phyloP scores from a whole-genome alignment of 2,797 vertebrate species.

The Coregonus suidteri region DNA sequence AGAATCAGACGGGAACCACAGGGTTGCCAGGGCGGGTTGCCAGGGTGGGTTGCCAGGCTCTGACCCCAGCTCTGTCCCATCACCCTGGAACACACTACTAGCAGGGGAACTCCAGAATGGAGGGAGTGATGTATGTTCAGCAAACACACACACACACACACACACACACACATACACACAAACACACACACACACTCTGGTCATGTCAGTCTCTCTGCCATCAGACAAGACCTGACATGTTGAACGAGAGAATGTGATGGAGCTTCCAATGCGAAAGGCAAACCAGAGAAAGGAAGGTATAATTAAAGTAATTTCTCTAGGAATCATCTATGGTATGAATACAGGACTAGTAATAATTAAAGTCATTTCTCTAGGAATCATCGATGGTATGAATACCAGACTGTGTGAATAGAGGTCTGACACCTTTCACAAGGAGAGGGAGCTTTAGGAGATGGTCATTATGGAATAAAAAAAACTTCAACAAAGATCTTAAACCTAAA shows the following conservation, averaged over 20 bases:
- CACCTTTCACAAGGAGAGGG: neutral
- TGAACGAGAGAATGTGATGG: conserved; percentile 10
- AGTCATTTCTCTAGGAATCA: neutral
- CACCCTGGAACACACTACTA: conserved; percentile 37
- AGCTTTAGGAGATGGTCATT: neutral
- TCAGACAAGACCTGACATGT: conserved; percentile 25
- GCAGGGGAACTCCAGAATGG: conserved; percentile 15
- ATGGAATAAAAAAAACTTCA: neutral
- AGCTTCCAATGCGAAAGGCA: neutral
- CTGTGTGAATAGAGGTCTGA: neutral
- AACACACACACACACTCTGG: neutral
- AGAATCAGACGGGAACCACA: conserved; percentile 27
- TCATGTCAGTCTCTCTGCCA: neutral
- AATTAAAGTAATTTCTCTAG: neutral
- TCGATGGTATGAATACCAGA: neutral
- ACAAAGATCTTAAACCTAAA: no score
- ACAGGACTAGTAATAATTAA: neutral
- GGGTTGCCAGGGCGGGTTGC: conserved; percentile 1
- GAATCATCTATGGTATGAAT: neutral
- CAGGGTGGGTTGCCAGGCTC: conserved; percentile 19
- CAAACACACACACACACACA: neutral
- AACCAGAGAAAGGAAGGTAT: conserved; percentile 5
- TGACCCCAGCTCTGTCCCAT: conserved; percentile 64
- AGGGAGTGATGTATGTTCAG: neutral
- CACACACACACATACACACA: no score